phyloP scores from a whole-genome alignment of 2,113 vertebrate genomes.

The Speoplatyrhinus poulsoni region DNA sequence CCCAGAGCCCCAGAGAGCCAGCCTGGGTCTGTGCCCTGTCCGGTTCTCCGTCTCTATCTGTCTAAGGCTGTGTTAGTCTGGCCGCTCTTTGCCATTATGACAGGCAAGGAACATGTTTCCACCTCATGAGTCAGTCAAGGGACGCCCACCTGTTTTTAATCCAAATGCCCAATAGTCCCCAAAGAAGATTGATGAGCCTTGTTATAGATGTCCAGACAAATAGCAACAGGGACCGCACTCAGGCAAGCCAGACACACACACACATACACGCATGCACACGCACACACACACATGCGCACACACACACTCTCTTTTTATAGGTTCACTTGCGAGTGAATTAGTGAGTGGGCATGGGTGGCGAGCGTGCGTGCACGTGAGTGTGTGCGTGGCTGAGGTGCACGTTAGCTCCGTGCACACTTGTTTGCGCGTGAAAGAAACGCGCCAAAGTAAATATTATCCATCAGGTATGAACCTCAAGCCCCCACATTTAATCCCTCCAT shows the following conservation, averaged over 20 bases:
- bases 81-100: slow-evolving; percentile 54
- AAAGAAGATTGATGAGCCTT: slow-evolving; percentile 78
- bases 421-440: neutral
- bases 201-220: slow-evolving; percentile 75
- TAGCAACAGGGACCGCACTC: slow-evolving; percentile 53
- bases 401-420: neutral
- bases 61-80: slow-evolving; percentile 45
- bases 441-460: slow-evolving; percentile 15
- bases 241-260: slow-evolving; percentile 52
- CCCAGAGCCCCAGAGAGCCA: slow-evolving; percentile 26
- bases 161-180: slow-evolving; percentile 58
- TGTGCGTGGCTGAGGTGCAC: neutral
- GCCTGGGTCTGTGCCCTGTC: slow-evolving; percentile 30
- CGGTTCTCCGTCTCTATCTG: slow-evolving; percentile 61
- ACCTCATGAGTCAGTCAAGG: slow-evolving; percentile 61
- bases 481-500: slow-evolving; percentile 8
- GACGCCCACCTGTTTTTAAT: slow-evolving; percentile 74
- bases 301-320: slow-evolving; percentile 31
- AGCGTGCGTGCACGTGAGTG: neutral
- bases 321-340: slow-evolving; percentile 42
- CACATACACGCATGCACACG: slow-evolving; percentile 23
- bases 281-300: slow-evolving; percentile 1
- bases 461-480: slow-evolving; percentile 13
- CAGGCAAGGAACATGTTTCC: slow-evolving; percentile 64
- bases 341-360: slow-evolving; percentile 31